phyloP scores from a whole-genome alignment of 2,113 vertebrate genomes.

The Gobius niger region DNA sequence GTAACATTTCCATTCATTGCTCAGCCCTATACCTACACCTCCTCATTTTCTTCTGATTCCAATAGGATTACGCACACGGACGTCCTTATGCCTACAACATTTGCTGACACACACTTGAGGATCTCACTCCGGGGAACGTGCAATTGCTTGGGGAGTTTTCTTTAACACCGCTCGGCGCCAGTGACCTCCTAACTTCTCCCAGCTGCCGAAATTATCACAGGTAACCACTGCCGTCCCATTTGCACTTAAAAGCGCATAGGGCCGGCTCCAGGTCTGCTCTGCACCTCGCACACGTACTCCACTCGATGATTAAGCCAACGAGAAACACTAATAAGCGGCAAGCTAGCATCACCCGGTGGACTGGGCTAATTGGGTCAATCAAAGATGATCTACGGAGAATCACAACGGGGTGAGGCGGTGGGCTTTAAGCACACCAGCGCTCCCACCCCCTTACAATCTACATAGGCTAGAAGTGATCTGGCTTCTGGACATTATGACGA shows the following conservation, averaged over 20 bases:
- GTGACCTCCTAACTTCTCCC: constrained; percentile 38
- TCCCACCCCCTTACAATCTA: constrained; percentile 29
- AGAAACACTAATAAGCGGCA: constrained; percentile 69
- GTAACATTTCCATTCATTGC: too few relatives aligned
- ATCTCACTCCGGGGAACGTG: constrained; percentile 26
- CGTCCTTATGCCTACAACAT: constrained; percentile 2
- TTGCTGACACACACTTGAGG: constrained; percentile 22
- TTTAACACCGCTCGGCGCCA: constrained; percentile 19
- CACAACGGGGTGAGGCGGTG: constrained; percentile 37
- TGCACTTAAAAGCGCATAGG: constrained; percentile 57
- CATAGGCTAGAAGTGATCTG: constrained; percentile 45
- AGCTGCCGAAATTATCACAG: constrained; percentile 47
- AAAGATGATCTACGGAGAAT: constrained; percentile 63
- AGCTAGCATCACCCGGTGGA: constrained; percentile 68
- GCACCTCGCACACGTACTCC: constrained; percentile 60
- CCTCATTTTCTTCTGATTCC: too few relatives aligned
- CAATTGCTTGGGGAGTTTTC: constrained; percentile 13
- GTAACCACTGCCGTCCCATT: constrained; percentile 58
- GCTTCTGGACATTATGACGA: constrained; percentile 48
- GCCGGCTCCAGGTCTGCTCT: constrained; percentile 48
- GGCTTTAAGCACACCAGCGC: constrained; percentile 37
- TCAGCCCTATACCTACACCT: too few relatives aligned
- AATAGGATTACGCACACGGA: too few relatives aligned
- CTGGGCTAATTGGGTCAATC: constrained; percentile 74
- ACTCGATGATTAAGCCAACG: constrained; percentile 66